These are phyloP conservation scores for Eilema depressum DNA, from an alignment of 2,888 invertebrate species.

Conservation along the genomic window DNA sequence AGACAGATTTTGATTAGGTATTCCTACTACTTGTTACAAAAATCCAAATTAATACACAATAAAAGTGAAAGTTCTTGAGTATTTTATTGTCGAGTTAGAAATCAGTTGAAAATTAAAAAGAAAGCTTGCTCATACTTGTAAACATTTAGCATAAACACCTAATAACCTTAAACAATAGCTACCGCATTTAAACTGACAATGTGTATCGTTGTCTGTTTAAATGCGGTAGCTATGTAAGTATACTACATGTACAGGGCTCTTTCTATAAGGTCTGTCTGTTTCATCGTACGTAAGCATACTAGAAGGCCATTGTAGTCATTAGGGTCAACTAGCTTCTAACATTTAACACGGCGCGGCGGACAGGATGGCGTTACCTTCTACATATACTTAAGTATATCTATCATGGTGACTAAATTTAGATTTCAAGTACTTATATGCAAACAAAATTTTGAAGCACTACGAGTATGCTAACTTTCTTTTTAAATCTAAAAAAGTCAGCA, in stretches of 20 bases:
- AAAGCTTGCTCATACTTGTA: not conserved
- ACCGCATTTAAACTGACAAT: conserved; percentile 27
- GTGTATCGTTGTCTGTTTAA: too few relatives aligned
- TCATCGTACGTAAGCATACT: conserved; percentile 32
- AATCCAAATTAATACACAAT: not conserved
- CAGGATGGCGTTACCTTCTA: conserved; percentile 46
- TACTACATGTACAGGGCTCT: conserved; percentile 34
- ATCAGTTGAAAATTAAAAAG: not conserved
- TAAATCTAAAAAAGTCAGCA: not conserved
- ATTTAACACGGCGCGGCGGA: conserved; percentile 46
- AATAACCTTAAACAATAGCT: not conserved
- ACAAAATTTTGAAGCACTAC: not conserved
- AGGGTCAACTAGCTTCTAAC: conserved; percentile 74
- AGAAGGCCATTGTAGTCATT: conserved; percentile 77
- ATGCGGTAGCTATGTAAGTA: too few relatives aligned
- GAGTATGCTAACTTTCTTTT: not conserved
- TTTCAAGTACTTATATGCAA: not conserved
- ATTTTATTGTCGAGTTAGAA: not conserved
- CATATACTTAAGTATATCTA: conserved; percentile 6
- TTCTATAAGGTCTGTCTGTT: conserved; percentile 43
- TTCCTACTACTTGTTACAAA: not conserved
- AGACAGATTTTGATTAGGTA: not conserved
- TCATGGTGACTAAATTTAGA: conserved; percentile 21
- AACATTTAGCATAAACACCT: conserved; percentile 1
- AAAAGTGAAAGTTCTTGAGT: conserved; percentile 16